Conservation (phyloP, 2,113 vertebrate genomes). For the Halcyon malimbica region DNA sequence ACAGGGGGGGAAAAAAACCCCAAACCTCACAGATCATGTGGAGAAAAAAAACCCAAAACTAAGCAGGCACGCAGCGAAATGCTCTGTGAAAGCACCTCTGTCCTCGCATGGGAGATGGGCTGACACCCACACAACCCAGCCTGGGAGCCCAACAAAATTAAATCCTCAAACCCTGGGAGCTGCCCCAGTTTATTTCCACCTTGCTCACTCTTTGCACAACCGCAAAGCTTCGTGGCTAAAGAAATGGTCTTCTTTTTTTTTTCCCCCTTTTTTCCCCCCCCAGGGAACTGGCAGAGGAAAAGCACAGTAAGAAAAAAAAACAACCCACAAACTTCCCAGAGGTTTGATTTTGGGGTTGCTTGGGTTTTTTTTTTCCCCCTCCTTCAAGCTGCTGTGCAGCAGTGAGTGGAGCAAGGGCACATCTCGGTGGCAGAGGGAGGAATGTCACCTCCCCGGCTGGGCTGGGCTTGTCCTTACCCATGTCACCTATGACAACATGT, state of each 20-base stretch:
- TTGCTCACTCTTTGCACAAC: too few species aligned
- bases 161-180: not conserved
- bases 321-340: not conserved
- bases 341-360: too few species aligned
- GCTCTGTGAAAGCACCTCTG: not conserved
- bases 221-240: not conserved
- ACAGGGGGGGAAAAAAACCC: not conserved
- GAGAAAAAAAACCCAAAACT: too few species aligned
- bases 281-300: not conserved
- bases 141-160: too few species aligned
- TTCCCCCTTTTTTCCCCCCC: too few species aligned
- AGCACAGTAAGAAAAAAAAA: too few species aligned
- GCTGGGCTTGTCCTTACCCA: accelerated
- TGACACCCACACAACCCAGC: too few species aligned
- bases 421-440: slow-evolving; percentile 20
- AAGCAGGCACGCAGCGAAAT: not conserved
- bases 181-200: too few species aligned
- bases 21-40: not conserved
- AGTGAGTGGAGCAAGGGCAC: slow-evolving; percentile 30
- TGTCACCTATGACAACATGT: accelerated
- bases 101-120: accelerated
- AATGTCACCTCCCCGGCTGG: not conserved
- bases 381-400: not conserved
- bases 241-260: not conserved
- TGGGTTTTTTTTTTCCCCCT: accelerated